phyloP scores from a whole-genome alignment of 2,888 invertebrate genomes.

The Aphelenchoides bicaudatus region DNA sequence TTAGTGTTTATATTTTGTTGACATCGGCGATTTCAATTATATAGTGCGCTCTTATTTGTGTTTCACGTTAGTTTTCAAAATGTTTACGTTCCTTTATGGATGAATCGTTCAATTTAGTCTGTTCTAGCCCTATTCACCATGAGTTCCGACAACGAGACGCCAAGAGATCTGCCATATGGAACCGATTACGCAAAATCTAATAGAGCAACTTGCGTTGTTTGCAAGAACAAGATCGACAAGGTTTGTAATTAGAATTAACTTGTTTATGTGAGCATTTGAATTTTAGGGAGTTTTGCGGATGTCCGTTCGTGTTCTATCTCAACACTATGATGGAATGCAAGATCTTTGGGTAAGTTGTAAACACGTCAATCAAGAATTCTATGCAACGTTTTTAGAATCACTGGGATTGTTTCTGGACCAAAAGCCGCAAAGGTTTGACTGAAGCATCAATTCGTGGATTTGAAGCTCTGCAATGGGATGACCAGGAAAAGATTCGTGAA shows the following conservation, averaged over 20 bases:
- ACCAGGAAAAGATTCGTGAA: slow-evolving; percentile 63
- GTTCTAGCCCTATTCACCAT: too few species aligned
- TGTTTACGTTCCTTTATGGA: too few species aligned
- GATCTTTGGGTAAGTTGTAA: too few species aligned
- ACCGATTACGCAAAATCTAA: slow-evolving; percentile 47
- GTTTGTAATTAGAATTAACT: not conserved
- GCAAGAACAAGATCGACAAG: slow-evolving; percentile 39
- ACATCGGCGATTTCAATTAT: too few species aligned
- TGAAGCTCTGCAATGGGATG: slow-evolving; percentile 64
- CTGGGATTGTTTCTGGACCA: slow-evolving; percentile 63
- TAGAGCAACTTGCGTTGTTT: slow-evolving; percentile 44
- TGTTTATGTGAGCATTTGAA: not conserved
- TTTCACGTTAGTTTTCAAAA: too few species aligned
- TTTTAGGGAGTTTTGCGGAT: slow-evolving; percentile 36
- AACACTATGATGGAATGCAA: slow-evolving; percentile 50
- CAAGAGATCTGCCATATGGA: slow-evolving; percentile 37
- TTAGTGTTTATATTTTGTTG: too few species aligned
- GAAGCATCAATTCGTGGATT: slow-evolving; percentile 63
- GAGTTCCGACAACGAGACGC: not conserved
- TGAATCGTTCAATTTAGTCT: too few species aligned
- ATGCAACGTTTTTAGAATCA: slow-evolving; percentile 61
- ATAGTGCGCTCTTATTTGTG: too few species aligned
- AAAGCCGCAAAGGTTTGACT: slow-evolving; percentile 37
- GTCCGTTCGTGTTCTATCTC: slow-evolving; percentile 39
- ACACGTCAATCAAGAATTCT: too few species aligned